Percentiles rank a stretch among this genome's conserved stretches.
phyloP scores from a whole-genome alignment of 2,113 vertebrate species.

The Hydrolagus affinis region DNA sequence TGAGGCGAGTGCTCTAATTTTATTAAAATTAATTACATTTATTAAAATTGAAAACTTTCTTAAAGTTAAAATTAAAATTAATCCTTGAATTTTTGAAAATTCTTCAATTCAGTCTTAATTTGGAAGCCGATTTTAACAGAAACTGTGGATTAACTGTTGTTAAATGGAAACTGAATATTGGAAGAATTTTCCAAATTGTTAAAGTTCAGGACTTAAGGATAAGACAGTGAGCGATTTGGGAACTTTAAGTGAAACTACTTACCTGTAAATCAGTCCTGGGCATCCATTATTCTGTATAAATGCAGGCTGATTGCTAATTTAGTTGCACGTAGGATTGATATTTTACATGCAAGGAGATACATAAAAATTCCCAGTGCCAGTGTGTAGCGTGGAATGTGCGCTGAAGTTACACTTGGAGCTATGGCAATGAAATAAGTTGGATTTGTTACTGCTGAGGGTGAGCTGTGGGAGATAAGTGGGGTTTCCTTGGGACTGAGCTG shows the following conservation, averaged over 20 bases:
- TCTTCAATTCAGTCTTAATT: not conserved
- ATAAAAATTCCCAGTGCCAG: not conserved
- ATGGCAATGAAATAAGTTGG: not conserved
- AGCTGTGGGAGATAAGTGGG: too few species aligned
- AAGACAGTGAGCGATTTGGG: too few species aligned
- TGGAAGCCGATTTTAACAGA: not conserved
- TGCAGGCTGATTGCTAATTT: too few species aligned
- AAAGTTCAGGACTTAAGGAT: too few species aligned
- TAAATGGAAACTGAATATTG: not conserved
- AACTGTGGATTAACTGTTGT: too few species aligned
- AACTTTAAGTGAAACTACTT: not conserved
- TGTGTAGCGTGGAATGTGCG: not conserved
- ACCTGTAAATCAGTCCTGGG: not conserved
- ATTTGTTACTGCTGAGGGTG: not conserved
- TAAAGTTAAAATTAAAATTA: too few species aligned
- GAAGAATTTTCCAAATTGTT: too few species aligned
- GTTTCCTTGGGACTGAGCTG: too few species aligned
- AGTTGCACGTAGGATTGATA: not conserved
- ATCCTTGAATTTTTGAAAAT: not conserved
- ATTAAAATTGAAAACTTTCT: too few species aligned
- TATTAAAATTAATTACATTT: too few species aligned
- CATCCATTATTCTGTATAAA: not conserved
- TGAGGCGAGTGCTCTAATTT: too few species aligned
- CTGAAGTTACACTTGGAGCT: not conserved
- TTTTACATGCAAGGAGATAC: not conserved